These are phyloP conservation scores for Sinocyclocheilus anophthalmus DNA, from an alignment of 2,113 vertebrate species.

Conservation along the genomic window DNA sequence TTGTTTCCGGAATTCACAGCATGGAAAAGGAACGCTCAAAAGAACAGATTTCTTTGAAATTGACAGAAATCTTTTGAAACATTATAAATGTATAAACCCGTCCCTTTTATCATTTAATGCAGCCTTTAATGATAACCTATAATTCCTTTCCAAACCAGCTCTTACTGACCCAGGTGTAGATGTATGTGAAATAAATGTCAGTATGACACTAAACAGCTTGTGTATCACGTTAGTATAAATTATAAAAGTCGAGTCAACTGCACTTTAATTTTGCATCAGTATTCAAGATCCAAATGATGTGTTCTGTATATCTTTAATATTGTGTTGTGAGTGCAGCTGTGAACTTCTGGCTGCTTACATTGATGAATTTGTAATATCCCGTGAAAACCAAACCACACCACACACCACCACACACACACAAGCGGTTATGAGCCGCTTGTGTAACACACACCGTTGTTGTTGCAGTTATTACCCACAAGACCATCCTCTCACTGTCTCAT, in stretches of 20 bases:
- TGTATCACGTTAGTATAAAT: background rate
- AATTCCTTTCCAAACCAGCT: background rate
- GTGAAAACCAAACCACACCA: too few species aligned
- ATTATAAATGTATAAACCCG: too few species aligned
- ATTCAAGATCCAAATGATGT: background rate
- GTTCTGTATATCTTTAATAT: background rate
- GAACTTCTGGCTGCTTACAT: background rate
- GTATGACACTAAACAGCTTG: too few species aligned
- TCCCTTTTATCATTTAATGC: background rate
- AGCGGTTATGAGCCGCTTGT: background rate
- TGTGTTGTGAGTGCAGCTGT: background rate
- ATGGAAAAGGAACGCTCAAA: too few species aligned
- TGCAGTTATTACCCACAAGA: constrained; percentile 44
- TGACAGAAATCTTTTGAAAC: too few species aligned
- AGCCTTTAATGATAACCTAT: background rate
- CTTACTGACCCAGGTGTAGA: background rate
- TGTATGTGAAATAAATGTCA: too few species aligned
- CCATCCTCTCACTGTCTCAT: constrained; percentile 31
- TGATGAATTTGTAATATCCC: background rate
- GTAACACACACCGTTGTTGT: constrained; percentile 22
- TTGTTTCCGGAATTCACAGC: background rate
- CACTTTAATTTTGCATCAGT: background rate
- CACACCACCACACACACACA: background rate
- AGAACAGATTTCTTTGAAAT: too few species aligned
- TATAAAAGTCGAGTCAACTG: background rate